Conservation (phyloP, 2,797 vertebrate genomes). For the Epinephelus malabaricus region DNA sequence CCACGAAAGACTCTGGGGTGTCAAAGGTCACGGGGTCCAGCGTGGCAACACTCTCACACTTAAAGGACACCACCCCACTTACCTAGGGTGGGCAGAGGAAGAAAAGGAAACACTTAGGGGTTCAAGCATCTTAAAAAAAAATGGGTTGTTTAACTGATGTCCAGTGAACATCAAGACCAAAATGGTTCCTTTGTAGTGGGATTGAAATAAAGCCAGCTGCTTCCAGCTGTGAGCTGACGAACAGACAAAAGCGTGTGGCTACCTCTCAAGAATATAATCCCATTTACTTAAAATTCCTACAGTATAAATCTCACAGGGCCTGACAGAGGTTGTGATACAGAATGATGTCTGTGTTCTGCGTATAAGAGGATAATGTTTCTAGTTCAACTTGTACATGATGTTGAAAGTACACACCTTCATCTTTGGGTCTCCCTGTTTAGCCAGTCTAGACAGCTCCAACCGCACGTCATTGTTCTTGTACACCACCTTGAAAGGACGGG, state of each 20-base stretch:
- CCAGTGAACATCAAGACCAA: conserved; percentile 25
- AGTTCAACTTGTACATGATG: conserved; percentile 31
- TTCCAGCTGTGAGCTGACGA: conserved; percentile 49
- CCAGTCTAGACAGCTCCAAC: conserved; percentile 96
- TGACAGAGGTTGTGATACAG: conserved; percentile 42
- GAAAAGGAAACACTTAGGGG: background rate
- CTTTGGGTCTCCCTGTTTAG: conserved; percentile 97
- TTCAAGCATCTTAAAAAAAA: conserved; percentile 8
- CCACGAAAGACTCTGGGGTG: conserved; percentile 97
- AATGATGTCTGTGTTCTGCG: conserved; percentile 37
- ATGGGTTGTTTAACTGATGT: background rate
- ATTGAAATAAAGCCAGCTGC: conserved; percentile 48
- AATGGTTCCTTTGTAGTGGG: conserved; percentile 46
- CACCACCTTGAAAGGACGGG: conserved; percentile 88
- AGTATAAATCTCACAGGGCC: conserved; percentile 26
- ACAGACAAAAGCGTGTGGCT: conserved; percentile 56
- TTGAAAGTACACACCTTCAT: conserved; percentile 89
- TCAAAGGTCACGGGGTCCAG: conserved; percentile 99
- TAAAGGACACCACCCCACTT: conserved; percentile 97
- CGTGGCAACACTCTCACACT: conserved; percentile 98
- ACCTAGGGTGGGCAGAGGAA: conserved; percentile 75
- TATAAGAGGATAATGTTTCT: conserved; percentile 52
- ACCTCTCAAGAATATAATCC: conserved; percentile 67
- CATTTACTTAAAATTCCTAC: conserved; percentile 55
- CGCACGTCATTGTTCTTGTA: conserved; percentile 99